Evolutionary conservation across 1,140 invertebrate genomes (phyloP).

Genomic region (Hormaphis cornu): DNA sequence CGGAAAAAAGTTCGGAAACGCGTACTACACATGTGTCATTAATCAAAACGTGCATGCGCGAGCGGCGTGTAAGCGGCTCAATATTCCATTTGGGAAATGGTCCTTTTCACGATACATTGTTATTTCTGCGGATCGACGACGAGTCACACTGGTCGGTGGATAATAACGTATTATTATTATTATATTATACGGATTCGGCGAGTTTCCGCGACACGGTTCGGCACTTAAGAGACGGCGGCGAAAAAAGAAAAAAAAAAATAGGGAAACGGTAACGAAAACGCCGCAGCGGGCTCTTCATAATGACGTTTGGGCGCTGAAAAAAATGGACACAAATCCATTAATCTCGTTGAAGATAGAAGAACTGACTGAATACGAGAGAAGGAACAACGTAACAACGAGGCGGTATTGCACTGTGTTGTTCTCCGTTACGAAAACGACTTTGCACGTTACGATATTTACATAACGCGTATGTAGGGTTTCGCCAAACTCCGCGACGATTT

Average conservation of each 20-base stretch:
- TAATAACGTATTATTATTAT: too few species aligned
- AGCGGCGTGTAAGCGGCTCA: background rate
- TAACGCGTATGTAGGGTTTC: too few species aligned
- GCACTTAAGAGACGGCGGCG: constrained; percentile 2
- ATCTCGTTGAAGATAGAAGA: background rate
- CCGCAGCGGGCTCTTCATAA: constrained; percentile 23
- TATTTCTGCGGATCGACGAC: background rate
- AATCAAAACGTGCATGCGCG: constrained; percentile 4
- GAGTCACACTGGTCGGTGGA: background rate
- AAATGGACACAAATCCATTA: constrained; percentile 30
- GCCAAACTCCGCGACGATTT: background rate
- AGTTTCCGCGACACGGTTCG: constrained; percentile 27
- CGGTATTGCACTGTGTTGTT: background rate
- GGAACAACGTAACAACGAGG: background rate
- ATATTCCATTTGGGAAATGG: constrained; percentile 22
- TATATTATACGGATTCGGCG: background rate
- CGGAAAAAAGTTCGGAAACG: constrained; percentile 8
- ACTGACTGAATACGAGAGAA: background rate
- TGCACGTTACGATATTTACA: too few species aligned
- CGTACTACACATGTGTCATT: too few species aligned
- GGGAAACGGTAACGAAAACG: background rate
- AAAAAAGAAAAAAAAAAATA: background rate
- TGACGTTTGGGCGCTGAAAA: constrained; percentile 8
- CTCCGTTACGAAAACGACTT: background rate
- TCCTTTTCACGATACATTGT: too few species aligned